Evolutionary conservation across 2,113 vertebrate genomes (phyloP), one percentile per base, ranked within the genome.

Genomic region (Hiodon alosoides): DNA sequence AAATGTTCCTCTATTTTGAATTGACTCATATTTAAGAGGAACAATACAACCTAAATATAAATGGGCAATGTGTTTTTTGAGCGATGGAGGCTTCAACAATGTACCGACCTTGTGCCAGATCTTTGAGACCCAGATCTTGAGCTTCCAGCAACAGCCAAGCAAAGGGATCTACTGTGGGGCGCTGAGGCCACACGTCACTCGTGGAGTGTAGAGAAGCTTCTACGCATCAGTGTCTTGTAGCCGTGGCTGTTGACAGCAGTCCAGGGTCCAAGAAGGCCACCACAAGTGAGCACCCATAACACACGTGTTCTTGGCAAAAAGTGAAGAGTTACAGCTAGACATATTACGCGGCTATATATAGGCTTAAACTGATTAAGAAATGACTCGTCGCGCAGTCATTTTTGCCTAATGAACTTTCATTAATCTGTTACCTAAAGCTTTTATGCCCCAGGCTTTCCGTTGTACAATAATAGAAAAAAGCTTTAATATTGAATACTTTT

Each of bases 381-480:
- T 31, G 31, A 16, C 17, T 74, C 72, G 67, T 74, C 17, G 14
- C 51, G 66, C 17, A 74, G 53, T 74, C 66, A 74, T 74, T 57
- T 47, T 74, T 65, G 31, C 13, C 53, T 74, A 54, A 74, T 57
- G 62, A 74, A 46, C 66, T 74, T 67, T 74, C 62, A 74, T 74
- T 66, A 50, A 67, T 74, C 17, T 58, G 48, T 46, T 47, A 55
- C 72, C 66, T 11, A 14, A 16, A 55, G 51, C 10, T 47, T 31
- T 72, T 72, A 50, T 62, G 51, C 58, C 65, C 61, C 51, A 54
- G 17, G 62, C 61, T 10, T 14, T 74, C 52, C 72, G 14, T 55
- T 54, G 52, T 65, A 64, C 72, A 74, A 74, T 74, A 67, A 74
- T 74, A 67, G 7, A 74, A 67, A 67, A 11, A 64, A 14, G 62